phyloP scores from a whole-genome alignment of 2,888 invertebrate genomes.

The Micoletzkya japonica region DNA sequence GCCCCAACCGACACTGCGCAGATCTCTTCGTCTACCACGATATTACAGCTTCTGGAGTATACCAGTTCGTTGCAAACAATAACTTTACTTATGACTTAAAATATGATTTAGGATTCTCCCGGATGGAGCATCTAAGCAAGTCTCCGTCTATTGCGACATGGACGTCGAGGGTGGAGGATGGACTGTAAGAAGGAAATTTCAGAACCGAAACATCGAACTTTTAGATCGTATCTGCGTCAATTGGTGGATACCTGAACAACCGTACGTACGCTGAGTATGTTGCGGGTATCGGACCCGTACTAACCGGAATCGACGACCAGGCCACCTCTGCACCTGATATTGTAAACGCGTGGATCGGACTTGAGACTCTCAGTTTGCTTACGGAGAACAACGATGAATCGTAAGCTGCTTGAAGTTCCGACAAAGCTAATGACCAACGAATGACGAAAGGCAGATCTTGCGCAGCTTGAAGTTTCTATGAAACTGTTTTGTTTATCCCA shows the following conservation, averaged over 20 bases:
- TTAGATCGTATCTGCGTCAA: background rate
- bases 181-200: background rate
- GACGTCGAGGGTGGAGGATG: background rate
- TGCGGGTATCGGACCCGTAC: background rate
- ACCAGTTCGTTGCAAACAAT: background rate
- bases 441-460: too few relatives aligned
- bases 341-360: background rate
- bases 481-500: too few relatives aligned
- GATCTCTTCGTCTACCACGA: conserved; percentile 3
- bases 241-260: background rate
- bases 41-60: background rate
- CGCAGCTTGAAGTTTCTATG: too few relatives aligned
- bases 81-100: too few relatives aligned
- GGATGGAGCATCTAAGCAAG: background rate
- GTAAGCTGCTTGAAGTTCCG: background rate
- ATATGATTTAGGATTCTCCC: background rate
- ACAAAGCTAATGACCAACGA: too few relatives aligned
- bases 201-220: background rate
- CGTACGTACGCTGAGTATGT: background rate
- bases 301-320: background rate
- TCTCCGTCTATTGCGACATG: background rate
- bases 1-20: background rate
- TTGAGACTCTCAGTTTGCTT: background rate
- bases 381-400: background rate
- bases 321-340: background rate